Evolutionary conservation across 2,888 invertebrate species (phyloP).

Genomic region (Caradrina clavipalpis): DNA sequence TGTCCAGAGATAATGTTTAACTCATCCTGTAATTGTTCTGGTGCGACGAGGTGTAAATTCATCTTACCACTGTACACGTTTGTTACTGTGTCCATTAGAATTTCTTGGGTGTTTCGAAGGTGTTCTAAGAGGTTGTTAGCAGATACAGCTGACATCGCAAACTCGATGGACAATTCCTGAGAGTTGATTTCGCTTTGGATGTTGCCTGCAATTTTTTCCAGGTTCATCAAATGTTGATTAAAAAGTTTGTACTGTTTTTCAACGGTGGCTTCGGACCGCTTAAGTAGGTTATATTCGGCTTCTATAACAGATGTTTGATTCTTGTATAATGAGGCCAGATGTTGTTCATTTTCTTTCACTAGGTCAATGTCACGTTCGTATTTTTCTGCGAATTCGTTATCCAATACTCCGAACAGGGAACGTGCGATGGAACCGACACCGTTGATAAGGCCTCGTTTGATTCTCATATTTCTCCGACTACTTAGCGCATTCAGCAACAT

Average conservation of each 20-base stretch:
- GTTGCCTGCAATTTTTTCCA: constrained; percentile 19
- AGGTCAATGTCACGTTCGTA: constrained; percentile 6
- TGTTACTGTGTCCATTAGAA: constrained; percentile 40
- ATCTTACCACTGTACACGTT: constrained; percentile 42
- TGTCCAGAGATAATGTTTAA: constrained; percentile 34
- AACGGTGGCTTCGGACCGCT: constrained; percentile 34
- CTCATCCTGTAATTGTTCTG: constrained; percentile 39
- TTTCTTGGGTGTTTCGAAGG: constrained; percentile 32
- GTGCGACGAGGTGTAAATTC: constrained; percentile 43
- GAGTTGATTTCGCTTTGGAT: constrained; percentile 3
- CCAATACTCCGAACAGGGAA: constrained; percentile 11
- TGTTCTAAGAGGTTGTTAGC: constrained; percentile 30
- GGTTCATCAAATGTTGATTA: constrained; percentile 27
- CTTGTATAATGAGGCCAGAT: constrained; percentile 38
- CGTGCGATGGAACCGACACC: constrained; percentile 12
- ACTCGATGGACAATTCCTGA: constrained; percentile 16
- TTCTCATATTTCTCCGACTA: background rate
- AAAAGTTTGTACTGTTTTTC: constrained; percentile 43
- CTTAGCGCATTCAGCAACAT: constrained; percentile 20
- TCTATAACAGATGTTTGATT: constrained; percentile 58
- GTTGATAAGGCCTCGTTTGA: constrained; percentile 11
- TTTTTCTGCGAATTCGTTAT: constrained; percentile 12
- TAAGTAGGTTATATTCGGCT: constrained; percentile 49
- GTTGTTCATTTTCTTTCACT: constrained; percentile 35
- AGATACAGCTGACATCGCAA: constrained; percentile 26